Base-by-base conservation (phyloP, 2,888 invertebrate species). In the Phorcus lineatus region DNA sequence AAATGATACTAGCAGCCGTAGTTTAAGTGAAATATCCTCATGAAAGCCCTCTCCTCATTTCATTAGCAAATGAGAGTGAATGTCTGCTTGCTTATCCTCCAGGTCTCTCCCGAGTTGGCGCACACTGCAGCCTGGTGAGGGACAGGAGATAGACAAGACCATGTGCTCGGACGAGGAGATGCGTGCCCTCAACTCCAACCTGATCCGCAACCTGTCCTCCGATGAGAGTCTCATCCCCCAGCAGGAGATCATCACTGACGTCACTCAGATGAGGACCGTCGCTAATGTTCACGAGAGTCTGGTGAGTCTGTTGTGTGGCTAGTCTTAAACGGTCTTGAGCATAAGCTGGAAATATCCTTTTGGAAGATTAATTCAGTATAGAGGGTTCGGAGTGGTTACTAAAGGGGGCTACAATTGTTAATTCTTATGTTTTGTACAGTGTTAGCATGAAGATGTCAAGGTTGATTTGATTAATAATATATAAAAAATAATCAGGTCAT, bases 271-370 rank as follows among this genome's bases (percentile, higher is more conserved):
- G 74, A 96, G 96, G 78, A 96, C 97, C 86, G 94, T 99, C 19
- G 98, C 97, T 0, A 96, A 97, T 85, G 94, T 99, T 55, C 97
- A 98, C 92, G 98, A 99, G 92, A 97, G 97, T 91, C 95, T 98
- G 95, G 97, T 96, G 90, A 93, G 91, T 81, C 36, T 6, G 11
- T 11, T 11, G 47, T 13, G 47, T 47, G 36, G 36, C 7, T 36
- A 36, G 36, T 36, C 36, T 36, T 36, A 2, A 36, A n/a, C n/a
- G n/a, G n/a, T n/a, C n/a, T n/a, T n/a, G n/a, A n/a, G n/a, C n/a
- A n/a, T n/a, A n/a, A n/a, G n/a, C n/a, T n/a, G n/a, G n/a, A n/a
- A n/a, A n/a, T n/a, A n/a, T n/a, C n/a, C n/a, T n/a, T n/a, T n/a
- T n/a, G n/a, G n/a, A n/a, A n/a, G n/a, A n/a, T n/a, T n/a, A n/a